phyloP scores from a whole-genome alignment of 2,888 invertebrate genomes.

The Callosobruchus maculatus region DNA sequence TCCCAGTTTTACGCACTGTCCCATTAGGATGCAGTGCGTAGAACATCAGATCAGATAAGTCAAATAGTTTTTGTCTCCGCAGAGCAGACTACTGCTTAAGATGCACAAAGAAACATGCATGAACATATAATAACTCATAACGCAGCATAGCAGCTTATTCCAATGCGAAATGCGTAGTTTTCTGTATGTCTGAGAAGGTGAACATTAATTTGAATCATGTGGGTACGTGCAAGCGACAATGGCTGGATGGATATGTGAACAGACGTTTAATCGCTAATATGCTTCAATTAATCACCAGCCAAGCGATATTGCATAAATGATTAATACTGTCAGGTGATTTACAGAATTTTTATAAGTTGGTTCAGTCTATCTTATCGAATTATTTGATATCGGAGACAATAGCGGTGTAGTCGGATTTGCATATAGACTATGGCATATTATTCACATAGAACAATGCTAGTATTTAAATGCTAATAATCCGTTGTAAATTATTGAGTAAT shows the following conservation, averaged over 20 bases:
- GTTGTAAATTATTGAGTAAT: not conserved
- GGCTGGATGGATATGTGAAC: not conserved
- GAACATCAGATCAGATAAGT: not conserved
- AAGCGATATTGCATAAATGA: not conserved
- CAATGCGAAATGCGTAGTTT: not conserved
- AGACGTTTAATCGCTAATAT: not conserved
- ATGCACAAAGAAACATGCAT: not conserved
- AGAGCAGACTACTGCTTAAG: not conserved
- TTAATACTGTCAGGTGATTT: not conserved
- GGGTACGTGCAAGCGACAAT: not conserved
- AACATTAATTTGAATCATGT: not conserved
- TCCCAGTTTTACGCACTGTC: no score
- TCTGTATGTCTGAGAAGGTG: not conserved
- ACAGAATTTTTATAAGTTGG: not conserved
- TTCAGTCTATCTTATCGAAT: not conserved
- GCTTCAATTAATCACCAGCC: not conserved
- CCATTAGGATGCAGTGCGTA: no score
- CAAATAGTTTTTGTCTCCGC: not conserved
- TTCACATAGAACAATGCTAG: not conserved
- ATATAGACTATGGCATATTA: not conserved
- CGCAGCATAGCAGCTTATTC: not conserved
- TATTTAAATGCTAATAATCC: not conserved
- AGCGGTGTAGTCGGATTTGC: not conserved
- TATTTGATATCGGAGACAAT: not conserved
- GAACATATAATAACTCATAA: not conserved